Evolutionary conservation across 2,888 invertebrate genomes (phyloP), one percentile per base, ranked within the genome.

Genomic region (Dryomyza anilis): DNA sequence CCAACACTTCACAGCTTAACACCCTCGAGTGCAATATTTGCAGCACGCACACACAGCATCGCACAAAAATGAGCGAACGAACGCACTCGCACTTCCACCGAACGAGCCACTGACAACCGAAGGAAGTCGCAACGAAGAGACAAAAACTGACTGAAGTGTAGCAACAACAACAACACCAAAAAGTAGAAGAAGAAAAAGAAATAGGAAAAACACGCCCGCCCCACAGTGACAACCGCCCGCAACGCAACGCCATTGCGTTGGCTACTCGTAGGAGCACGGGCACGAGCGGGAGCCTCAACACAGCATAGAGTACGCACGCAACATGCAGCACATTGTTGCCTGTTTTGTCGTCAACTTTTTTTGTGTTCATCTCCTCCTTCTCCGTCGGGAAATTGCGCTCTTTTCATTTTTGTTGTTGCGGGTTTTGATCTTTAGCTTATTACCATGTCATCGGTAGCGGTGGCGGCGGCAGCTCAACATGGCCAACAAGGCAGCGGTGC

Each of bases 1-100:
- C 33, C 72, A 74, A 75, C 74, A 76, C 73, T 79, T 80, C 79
- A 77, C 79, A 78, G 79, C 80, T 80, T 80, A 79, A 79, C 79
- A 79, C 79, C 75, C 79, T 74, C 77, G 77, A 77, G 78, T 77
- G 76, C 74, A 77, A 76, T 77, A 78, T 76, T 76, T 77, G 73
- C 45, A 56, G 69, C 69, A 71, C 70, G 63, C 16, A 52, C 67
- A 69, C 70, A 68, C 67, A 67, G 61, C 50, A 65, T 39, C 45
- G 14, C 8, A 63, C 16, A 53, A 14, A 29, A n/a, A n/a, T 10
- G 29, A 23, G 27, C 50, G 16, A 36, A 27, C 10, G 45, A 1
- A 48, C 43, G 39, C n/a, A 46, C n/a, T 7, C 43, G 12, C 58
- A 30, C 14, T 19, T 33, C 23, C 10, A 19, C 45, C 29, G 4